phyloP scores from a whole-genome alignment of 2,888 invertebrate species.

The Fragum sueziense region DNA sequence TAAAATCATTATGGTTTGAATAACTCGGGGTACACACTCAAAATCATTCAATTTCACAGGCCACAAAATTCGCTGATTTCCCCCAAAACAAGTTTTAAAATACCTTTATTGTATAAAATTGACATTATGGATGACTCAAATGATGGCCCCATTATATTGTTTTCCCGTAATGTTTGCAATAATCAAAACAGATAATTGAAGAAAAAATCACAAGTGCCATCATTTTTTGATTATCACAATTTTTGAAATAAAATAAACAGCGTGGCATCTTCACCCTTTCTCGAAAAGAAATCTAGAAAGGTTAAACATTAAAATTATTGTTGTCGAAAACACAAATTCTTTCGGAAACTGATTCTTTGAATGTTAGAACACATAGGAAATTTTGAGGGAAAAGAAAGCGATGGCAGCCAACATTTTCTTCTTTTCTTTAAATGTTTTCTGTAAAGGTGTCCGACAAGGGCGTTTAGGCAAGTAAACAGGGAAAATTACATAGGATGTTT shows the following conservation, averaged over 20 bases:
- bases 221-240: not conserved
- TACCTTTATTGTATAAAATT: not conserved
- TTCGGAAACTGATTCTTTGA: too few species aligned
- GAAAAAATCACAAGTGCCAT: not conserved
- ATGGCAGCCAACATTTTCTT: not conserved
- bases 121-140: constrained; percentile 8
- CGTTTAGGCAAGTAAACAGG: not conserved
- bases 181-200: not conserved
- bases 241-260: not conserved
- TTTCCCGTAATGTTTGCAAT: not conserved
- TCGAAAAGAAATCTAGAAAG: too few species aligned
- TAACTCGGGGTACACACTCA: not conserved
- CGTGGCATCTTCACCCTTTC: too few species aligned
- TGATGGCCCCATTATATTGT: constrained; percentile 4
- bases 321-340: too few species aligned
- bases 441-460: too few species aligned
- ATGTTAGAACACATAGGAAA: too few species aligned
- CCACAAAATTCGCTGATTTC: constrained; percentile 17
- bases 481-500: too few species aligned
- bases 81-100: not conserved
- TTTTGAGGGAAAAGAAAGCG: too few species aligned
- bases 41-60: constrained; percentile 20
- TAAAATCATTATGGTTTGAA: not conserved
- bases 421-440: not conserved
- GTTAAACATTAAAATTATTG: too few species aligned